Conservation (phyloP, 2,888 invertebrate species). For the Blastobasis lacticolella region DNA sequence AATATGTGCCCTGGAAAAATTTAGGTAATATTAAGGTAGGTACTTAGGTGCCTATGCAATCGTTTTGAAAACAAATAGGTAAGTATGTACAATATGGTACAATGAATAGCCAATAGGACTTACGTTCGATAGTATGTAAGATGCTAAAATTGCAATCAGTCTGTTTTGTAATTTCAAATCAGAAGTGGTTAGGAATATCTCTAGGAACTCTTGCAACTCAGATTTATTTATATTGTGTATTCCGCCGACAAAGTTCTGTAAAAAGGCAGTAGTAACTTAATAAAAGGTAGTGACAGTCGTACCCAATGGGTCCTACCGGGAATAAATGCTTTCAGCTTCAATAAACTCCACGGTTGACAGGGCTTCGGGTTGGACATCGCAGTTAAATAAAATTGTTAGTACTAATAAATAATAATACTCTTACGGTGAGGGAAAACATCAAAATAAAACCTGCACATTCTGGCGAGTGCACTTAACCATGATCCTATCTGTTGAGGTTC, state of each 20-base stretch:
- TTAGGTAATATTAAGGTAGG: slow-evolving; percentile 1
- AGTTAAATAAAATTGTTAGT: too few relatives aligned
- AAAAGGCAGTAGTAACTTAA: background rate
- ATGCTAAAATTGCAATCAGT: slow-evolving; percentile 39
- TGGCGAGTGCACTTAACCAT: too few relatives aligned
- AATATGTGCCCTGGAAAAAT: slow-evolving; percentile 29
- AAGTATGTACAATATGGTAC: too few relatives aligned
- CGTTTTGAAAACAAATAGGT: background rate
- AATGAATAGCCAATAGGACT: slow-evolving; percentile 11
- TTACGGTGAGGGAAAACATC: too few relatives aligned
- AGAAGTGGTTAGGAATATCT: slow-evolving; percentile 29
- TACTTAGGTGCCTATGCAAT: background rate
- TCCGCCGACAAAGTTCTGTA: slow-evolving; percentile 21
- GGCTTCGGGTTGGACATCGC: too few relatives aligned
- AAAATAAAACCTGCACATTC: too few relatives aligned
- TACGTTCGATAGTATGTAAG: slow-evolving; percentile 41
- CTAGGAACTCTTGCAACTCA: slow-evolving; percentile 31
- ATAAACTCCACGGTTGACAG: too few relatives aligned
- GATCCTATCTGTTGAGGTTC: too few relatives aligned
- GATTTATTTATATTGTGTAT: slow-evolving; percentile 18
- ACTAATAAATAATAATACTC: too few relatives aligned
- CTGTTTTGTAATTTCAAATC: slow-evolving; percentile 37
- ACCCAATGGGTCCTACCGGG: too few relatives aligned
- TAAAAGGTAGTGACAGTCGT: too few relatives aligned
- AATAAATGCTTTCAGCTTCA: too few relatives aligned